These are phyloP conservation scores for Apogon talboti DNA, from an alignment of 2,797 vertebrate species.

Conservation along the genomic window DNA sequence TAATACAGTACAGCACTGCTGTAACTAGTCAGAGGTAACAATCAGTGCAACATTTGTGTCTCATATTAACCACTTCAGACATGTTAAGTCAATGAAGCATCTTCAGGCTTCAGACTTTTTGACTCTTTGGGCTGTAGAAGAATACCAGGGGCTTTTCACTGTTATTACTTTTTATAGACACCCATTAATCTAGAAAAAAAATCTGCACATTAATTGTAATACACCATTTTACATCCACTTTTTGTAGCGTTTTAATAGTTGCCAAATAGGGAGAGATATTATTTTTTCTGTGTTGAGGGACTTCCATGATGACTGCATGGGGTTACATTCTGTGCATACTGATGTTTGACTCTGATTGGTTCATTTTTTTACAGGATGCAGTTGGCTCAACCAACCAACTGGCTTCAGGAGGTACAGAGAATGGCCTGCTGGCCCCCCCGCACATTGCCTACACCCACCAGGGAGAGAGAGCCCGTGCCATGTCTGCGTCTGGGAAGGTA, in stretches of 20 bases:
- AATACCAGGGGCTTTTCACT: too few relatives aligned
- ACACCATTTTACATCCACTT: too few relatives aligned
- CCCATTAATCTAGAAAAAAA: too few relatives aligned
- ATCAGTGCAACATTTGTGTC: neutral
- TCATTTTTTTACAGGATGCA: slow-evolving; percentile 56
- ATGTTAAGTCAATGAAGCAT: too few relatives aligned
- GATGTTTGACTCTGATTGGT: neutral
- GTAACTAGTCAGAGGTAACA: too few relatives aligned
- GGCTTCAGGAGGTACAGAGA: slow-evolving; percentile 70
- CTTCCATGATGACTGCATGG: slow-evolving; percentile 13
- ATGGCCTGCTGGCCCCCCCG: slow-evolving; percentile 76
- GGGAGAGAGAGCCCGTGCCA: slow-evolving; percentile 79
- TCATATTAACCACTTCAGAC: too few relatives aligned
- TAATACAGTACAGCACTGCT: neutral
- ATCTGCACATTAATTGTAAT: too few relatives aligned
- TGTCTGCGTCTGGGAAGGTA: slow-evolving; percentile 86
- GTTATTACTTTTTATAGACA: too few relatives aligned
- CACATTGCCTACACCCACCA: slow-evolving; percentile 70
- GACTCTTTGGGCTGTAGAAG: too few relatives aligned
- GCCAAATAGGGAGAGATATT: neutral
- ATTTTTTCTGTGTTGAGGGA: neutral
- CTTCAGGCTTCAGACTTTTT: too few relatives aligned
- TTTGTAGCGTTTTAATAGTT: too few relatives aligned
- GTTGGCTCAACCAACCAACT: slow-evolving; percentile 62
- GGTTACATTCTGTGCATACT: neutral